These are phyloP conservation scores for Clarias batrachus DNA, from an alignment of 2,113 vertebrate genomes.

Conservation along the genomic window DNA sequence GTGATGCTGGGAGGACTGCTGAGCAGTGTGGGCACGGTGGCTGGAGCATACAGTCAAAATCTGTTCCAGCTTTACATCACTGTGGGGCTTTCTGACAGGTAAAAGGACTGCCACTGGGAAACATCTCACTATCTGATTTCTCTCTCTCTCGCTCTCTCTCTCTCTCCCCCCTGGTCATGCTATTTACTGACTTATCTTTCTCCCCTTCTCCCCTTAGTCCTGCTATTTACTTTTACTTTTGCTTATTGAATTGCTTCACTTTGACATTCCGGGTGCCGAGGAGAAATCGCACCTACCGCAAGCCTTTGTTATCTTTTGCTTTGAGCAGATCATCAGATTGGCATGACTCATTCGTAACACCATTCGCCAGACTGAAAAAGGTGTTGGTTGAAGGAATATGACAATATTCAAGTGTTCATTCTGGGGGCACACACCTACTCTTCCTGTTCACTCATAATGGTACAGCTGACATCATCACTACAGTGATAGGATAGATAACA, in stretches of 20 bases:
- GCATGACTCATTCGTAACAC: not conserved
- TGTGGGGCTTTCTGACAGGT: slow-evolving; percentile 65
- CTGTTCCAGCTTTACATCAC: slow-evolving; percentile 64
- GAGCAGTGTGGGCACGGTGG: slow-evolving; percentile 57
- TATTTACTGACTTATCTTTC: not conserved
- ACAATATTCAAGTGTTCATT: not conserved
- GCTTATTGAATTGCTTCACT: slow-evolving; percentile 10
- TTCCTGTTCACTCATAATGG: not conserved
- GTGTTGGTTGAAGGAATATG: not conserved
- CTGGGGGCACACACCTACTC: not conserved
- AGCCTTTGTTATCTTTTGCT: not conserved
- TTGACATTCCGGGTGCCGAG: not conserved
- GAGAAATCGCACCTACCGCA: not conserved
- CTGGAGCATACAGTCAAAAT: slow-evolving; percentile 57
- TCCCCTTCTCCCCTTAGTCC: not conserved
- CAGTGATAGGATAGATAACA: not conserved
- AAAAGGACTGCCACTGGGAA: not conserved
- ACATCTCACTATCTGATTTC: not conserved
- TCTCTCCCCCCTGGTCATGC: not conserved
- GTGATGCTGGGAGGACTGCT: slow-evolving; percentile 64
- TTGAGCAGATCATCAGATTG: not conserved
- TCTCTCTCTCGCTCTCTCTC: not conserved
- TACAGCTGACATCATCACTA: not conserved
- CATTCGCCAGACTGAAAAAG: not conserved
- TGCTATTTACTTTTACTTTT: not conserved